Evolutionary conservation across 2,888 invertebrate species (phyloP).

Genomic region (Andrena haemorrhoa): DNA sequence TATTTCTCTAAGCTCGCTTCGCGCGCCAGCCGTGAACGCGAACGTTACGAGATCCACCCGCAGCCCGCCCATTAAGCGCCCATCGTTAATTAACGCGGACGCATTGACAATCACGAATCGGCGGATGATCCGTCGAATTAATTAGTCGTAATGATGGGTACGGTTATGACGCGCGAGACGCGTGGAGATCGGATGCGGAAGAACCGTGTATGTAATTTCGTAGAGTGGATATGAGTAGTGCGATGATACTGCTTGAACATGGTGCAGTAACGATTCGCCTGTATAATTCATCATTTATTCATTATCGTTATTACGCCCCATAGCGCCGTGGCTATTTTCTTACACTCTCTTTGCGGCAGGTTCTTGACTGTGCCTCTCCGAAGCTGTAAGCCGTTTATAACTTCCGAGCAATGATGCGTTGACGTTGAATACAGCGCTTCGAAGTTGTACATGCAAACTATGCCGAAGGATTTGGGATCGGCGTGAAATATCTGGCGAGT

Average conservation of each 20-base stretch:
- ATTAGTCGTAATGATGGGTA: constrained; percentile 45
- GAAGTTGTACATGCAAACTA: too few species aligned
- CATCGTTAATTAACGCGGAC: constrained; percentile 59
- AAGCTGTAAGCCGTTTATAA: not conserved
- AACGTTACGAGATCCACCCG: not conserved
- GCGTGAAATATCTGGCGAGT: too few species aligned
- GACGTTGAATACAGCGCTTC: too few species aligned
- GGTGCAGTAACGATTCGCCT: not conserved
- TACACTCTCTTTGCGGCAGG: not conserved
- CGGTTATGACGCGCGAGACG: not conserved
- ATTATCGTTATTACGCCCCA: not conserved
- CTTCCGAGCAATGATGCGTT: not conserved
- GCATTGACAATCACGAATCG: constrained; percentile 53
- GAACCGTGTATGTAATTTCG: not conserved
- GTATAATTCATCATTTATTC: not conserved
- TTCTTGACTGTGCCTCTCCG: not conserved
- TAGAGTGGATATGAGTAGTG: not conserved
- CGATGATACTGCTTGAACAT: not conserved
- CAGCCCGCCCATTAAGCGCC: constrained; percentile 37
- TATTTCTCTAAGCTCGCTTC: constrained; percentile 1
- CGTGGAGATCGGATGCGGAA: not conserved
- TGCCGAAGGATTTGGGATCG: too few species aligned
- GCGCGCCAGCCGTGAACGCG: not conserved
- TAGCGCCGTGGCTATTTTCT: not conserved
- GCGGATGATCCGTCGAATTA: constrained; percentile 50